Evolutionary conservation across 2,797 vertebrate species (phyloP).

Genomic region (Semaprochilodus insignis): DNA sequence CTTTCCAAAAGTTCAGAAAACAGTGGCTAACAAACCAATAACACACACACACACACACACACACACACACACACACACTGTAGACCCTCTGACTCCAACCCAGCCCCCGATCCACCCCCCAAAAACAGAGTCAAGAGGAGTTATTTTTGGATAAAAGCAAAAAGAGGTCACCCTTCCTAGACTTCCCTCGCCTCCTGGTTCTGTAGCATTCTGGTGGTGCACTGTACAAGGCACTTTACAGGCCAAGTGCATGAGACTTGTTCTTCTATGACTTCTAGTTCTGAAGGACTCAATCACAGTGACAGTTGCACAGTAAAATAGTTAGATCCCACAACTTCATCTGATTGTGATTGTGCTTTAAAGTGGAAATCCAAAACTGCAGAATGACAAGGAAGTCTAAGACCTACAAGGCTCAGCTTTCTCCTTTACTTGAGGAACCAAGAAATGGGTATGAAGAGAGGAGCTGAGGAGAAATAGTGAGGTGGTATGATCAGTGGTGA

Average conservation of each 20-base stretch:
- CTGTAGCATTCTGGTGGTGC: neutral
- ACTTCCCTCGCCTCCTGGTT: neutral
- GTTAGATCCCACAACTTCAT: neutral
- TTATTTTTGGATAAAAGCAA: constrained; percentile 20
- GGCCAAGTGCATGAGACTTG: neutral
- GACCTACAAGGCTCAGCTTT: neutral
- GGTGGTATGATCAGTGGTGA: no score
- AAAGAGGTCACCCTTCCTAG: constrained; percentile 5
- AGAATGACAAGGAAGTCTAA: neutral
- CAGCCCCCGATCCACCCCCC: neutral
- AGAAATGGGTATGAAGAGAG: neutral
- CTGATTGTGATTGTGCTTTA: neutral
- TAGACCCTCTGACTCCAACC: neutral
- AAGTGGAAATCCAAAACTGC: neutral
- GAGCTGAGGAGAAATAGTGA: neutral
- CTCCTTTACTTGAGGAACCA: neutral
- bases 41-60: neutral
- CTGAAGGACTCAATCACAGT: no score
- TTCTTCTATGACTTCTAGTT: no score
- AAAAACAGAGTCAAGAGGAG: constrained; percentile 5
- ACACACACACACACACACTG: neutral
- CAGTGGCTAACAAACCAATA: neutral
- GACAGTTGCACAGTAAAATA: no score
- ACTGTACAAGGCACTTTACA: neutral
- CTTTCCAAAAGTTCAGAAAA: constrained; percentile 11